Evolutionary conservation across 2,113 vertebrate genomes (phyloP).

Genomic region (Oenanthe melanoleuca): DNA sequence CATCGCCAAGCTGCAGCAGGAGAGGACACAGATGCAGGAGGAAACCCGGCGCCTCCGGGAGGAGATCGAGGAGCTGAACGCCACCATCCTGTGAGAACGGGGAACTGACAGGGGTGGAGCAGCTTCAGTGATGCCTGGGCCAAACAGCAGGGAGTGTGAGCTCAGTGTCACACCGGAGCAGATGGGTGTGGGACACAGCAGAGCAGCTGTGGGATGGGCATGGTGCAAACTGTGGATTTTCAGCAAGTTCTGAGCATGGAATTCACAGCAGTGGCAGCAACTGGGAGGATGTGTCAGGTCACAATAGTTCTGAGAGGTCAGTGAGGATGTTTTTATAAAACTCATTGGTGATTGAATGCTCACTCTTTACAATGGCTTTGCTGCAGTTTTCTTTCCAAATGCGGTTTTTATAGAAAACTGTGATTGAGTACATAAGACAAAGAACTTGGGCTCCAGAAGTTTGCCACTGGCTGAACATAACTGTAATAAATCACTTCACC

Average conservation of each 20-base stretch:
- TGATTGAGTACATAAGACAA: not conserved
- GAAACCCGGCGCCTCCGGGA: constrained; percentile 89
- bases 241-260: not conserved
- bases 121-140: not conserved
- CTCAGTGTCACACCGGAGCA: not conserved
- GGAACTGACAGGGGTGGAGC: not conserved
- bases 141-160: not conserved
- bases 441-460: not conserved
- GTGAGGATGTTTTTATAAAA: not conserved
- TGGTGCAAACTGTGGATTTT: not conserved
- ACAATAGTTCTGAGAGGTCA: not conserved
- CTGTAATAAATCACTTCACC: not conserved
- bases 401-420: not conserved
- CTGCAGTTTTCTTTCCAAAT: not conserved
- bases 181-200: not conserved
- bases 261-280: not conserved
- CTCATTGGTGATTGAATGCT: not conserved
- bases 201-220: not conserved
- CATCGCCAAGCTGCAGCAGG: constrained; percentile 94
- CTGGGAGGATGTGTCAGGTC: not conserved
- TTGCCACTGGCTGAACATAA: not conserved
- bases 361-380: not conserved
- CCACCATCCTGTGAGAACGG: constrained; percentile 85
- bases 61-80: constrained; percentile 90
- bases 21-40: constrained; percentile 89